Conservation (phyloP, 2,113 vertebrate species). For the Tychaedon coryphoeus region DNA sequence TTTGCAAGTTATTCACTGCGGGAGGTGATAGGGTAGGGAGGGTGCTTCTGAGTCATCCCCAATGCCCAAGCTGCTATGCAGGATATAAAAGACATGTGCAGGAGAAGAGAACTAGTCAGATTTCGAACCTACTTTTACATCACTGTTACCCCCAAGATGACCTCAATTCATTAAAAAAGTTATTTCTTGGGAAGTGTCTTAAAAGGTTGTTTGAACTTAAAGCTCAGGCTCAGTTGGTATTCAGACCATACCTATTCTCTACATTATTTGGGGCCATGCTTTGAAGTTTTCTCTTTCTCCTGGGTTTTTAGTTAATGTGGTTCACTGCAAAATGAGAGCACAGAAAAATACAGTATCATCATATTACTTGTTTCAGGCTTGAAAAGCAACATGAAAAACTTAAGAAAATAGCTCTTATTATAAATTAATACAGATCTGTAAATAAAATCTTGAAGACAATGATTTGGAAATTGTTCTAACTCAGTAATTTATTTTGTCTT, state of each 20-base stretch:
- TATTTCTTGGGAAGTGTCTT: constrained; percentile 63
- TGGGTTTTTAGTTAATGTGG: constrained; percentile 56
- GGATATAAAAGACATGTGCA: not conserved
- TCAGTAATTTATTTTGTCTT: not conserved
- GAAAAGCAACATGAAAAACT: not conserved
- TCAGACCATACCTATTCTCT: constrained; percentile 47
- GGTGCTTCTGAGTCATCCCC: constrained; percentile 7
- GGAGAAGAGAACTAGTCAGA: not conserved
- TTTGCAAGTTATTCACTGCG: not conserved
- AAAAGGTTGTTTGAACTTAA: constrained; percentile 65
- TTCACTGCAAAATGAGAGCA: constrained; percentile 56
- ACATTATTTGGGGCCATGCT: constrained; percentile 34
- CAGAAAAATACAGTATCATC: constrained; percentile 35
- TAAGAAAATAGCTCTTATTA: not conserved
- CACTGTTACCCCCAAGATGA: constrained; percentile 49
- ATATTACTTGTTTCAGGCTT: constrained; percentile 3
- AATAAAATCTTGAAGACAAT: not conserved
- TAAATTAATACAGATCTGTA: not conserved
- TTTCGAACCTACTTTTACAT: constrained; percentile 42
- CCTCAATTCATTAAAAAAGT: constrained; percentile 73
- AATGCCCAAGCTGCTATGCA: not conserved
- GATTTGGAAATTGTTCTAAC: not conserved
- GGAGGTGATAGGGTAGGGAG: not conserved
- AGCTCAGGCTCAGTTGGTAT: constrained; percentile 54
- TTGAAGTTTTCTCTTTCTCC: constrained; percentile 66